Percentiles rank a stretch among this genome's conserved stretches.
These are phyloP conservation scores for Eulithis prunata DNA, from an alignment of 2,888 invertebrate species.

Conservation along the genomic window DNA sequence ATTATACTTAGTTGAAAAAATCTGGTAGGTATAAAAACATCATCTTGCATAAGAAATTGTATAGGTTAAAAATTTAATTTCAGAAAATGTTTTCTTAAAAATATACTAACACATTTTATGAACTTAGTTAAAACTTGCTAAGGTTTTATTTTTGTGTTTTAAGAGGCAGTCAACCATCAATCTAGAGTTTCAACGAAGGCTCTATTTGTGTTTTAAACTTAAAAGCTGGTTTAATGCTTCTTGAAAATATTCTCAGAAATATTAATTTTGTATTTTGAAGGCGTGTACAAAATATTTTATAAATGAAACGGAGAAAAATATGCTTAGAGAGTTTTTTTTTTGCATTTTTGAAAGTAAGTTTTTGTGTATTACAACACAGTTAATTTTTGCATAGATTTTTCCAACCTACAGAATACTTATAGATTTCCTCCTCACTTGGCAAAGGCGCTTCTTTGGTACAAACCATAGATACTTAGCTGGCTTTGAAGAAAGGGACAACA, in stretches of 20 bases:
- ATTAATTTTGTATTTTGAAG: background rate
- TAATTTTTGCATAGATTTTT: no score
- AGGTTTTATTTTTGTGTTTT: conserved; percentile 33
- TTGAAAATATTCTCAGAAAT: conserved; percentile 25
- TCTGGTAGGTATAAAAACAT: no score
- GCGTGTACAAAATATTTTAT: background rate
- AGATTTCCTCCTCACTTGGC: no score
- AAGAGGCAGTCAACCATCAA: conserved; percentile 39
- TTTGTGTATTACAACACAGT: no score
- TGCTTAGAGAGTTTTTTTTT: background rate
- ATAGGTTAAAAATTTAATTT: background rate
- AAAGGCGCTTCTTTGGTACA: no score
- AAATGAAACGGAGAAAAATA: background rate
- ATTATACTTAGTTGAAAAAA: no score
- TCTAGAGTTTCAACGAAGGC: conserved; percentile 35
- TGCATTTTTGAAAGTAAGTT: no score
- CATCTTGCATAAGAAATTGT: no score
- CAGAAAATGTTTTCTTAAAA: conserved; percentile 8
- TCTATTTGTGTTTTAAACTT: conserved; percentile 33
- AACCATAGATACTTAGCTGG: no score
- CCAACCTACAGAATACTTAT: no score
- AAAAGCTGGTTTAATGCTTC: conserved; percentile 32
- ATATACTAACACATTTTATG: conserved; percentile 7
- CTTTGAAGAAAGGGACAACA: no score
- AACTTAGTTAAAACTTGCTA: conserved; percentile 16